Percentiles rank a stretch among this genome's conserved stretches.
These are phyloP conservation scores for Scolopax mira DNA, from an alignment of 2,113 vertebrate genomes.

Conservation along the genomic window DNA sequence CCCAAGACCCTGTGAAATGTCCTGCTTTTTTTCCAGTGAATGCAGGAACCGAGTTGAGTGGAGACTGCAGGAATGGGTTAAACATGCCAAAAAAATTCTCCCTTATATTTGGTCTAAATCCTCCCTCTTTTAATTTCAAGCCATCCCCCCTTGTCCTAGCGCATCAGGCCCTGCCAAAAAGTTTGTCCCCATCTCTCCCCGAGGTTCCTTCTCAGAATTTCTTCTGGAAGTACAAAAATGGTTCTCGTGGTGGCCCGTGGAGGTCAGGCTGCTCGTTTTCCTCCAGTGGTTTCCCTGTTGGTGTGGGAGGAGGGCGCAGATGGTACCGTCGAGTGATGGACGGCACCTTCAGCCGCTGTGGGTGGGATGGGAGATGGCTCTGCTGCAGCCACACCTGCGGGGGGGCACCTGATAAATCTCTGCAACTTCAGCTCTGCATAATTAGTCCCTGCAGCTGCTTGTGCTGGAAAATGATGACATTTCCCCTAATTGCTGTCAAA, in stretches of 20 bases:
- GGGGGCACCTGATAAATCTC: neutral
- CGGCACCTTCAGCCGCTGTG: neutral
- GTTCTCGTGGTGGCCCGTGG: rapidly evolving
- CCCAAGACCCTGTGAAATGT: neutral
- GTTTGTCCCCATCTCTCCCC: neutral
- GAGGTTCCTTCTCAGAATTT: neutral
- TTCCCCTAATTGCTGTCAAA: neutral
- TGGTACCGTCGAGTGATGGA: neutral
- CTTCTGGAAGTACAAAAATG: neutral
- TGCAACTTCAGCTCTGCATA: neutral
- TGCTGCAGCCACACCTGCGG: neutral
- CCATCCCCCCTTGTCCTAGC: neutral
- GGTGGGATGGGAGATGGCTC: neutral
- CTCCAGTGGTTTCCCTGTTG: rapidly evolving
- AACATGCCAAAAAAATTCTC: neutral
- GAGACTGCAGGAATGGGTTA: rapidly evolving
- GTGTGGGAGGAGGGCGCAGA: neutral
- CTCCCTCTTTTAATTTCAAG: neutral
- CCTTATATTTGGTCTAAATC: neutral
- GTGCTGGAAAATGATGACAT: neutral
- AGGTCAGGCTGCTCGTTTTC: neutral
- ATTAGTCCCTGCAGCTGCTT: neutral
- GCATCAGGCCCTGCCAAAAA: neutral
- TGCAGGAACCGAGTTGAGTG: rapidly evolving
- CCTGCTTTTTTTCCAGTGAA: rapidly evolving